Base-by-base conservation (phyloP, 2,113 vertebrate species). In the Thermophis baileyi region DNA sequence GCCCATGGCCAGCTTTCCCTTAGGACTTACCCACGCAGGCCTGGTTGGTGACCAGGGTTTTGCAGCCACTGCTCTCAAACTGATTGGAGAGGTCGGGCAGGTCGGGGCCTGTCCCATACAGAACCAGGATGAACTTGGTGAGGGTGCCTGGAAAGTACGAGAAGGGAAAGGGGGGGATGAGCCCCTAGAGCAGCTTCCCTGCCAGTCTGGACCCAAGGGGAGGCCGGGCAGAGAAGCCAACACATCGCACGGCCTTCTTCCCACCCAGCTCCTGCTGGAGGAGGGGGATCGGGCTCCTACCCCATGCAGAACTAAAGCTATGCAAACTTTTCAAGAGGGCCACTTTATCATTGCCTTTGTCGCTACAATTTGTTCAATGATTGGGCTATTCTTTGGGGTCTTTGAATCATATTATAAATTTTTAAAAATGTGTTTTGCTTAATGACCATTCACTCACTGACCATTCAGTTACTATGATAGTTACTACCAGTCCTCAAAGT, bases 1-100 rank as follows among this genome's bases (percentile, higher is more conserved):
- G 0, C 20, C 35, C 8, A 0, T 3, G 16, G n/a, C 6, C 85
- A 86, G 9, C 8, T 25, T 24, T 55, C 22, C 57, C 49, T 11
- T 69, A 46, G 74, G 20, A 97, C 99, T 99, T 96, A 99, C 99
- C 99, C 93, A 99, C 99, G 0, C 99, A 99, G 94, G 99, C 98
- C 97, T 99, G 99, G 97, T 99, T 98, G 18, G 98, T 97, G 0
- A 99, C 98, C 53, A 99, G 98, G 1, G 98, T 99, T 97, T 99
- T 99, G 98, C 99, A 99, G 97, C 99, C 99, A 1, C 98, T 99
- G 97, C 98, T 99, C 94, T 99, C 99, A 0, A 98, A 97, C 30
- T 98, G 97, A 50, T 97, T 97, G 93, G 99, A 98, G 90, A 98
- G 97, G 5, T 96, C 96, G 0, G 97, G 97, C 10, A 97, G 97